phyloP scores from a whole-genome alignment of 2,797 vertebrate species.

The Malacoctenus gilli region DNA sequence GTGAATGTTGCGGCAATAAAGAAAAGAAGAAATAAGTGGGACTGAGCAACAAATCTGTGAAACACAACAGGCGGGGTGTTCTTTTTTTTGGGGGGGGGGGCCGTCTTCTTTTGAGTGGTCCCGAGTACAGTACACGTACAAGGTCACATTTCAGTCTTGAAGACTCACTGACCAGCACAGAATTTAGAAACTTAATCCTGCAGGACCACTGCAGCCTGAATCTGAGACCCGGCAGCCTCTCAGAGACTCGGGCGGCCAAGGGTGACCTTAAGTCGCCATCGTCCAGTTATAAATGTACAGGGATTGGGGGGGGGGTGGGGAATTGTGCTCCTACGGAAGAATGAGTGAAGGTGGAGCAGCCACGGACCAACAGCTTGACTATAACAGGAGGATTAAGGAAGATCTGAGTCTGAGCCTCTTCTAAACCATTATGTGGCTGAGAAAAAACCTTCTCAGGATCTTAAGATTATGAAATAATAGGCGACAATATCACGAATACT shows the following conservation, averaged over 20 bases:
- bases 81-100: no score
- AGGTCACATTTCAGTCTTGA: constrained; percentile 22
- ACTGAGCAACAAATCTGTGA: not conserved
- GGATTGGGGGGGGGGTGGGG: no score
- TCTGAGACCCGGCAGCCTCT: constrained; percentile 28
- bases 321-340: constrained; percentile 13
- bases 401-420: no score
- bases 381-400: not conserved
- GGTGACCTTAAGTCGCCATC: constrained; percentile 23
- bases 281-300: constrained; percentile 20
- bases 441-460: no score
- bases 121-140: not conserved
- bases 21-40: not conserved
- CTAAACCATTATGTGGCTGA: no score
- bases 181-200: constrained; percentile 37
- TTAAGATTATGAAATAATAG: no score
- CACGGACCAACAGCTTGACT: not conserved
- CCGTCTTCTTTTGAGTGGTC: not conserved
- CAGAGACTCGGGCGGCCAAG: constrained; percentile 15
- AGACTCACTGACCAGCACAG: constrained; percentile 31
- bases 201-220: constrained; percentile 29
- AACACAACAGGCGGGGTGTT: constrained; percentile 1
- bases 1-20: constrained; percentile 5
- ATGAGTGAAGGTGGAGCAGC: not conserved
- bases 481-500: no score